Evolutionary conservation across 2,888 invertebrate genomes (phyloP).

Genomic region (Apodemia duryi): DNA sequence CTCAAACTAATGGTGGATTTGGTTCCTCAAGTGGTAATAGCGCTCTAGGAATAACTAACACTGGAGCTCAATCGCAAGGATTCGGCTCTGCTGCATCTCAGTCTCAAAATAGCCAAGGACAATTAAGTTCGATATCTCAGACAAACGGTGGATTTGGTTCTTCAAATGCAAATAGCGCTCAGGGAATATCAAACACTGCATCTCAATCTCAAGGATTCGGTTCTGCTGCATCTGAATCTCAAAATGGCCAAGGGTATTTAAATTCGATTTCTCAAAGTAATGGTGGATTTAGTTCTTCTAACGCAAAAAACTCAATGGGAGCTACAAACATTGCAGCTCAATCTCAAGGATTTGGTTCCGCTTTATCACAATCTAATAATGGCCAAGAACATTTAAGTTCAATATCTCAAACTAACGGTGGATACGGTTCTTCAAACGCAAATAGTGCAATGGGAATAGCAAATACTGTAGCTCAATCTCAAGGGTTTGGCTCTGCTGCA

Average conservation of each 20-base stretch:
- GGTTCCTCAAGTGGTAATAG: slow-evolving; percentile 48
- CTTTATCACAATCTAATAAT: neutral
- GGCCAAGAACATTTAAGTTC: neutral
- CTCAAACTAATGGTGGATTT: neutral
- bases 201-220: slow-evolving; percentile 48
- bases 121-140: slow-evolving; percentile 39
- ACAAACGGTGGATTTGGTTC: slow-evolving; percentile 43
- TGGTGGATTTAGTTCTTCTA: slow-evolving; percentile 21
- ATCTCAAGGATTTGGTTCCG: slow-evolving; percentile 31
- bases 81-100: slow-evolving; percentile 45
- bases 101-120: slow-evolving; percentile 41
- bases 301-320: slow-evolving; percentile 47
- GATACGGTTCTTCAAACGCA: slow-evolving; percentile 42
- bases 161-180: slow-evolving; percentile 40
- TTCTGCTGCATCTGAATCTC: slow-evolving; percentile 40
- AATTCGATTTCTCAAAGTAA: neutral
- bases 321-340: slow-evolving; percentile 46
- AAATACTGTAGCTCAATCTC: slow-evolving; percentile 44
- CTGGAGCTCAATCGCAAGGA: slow-evolving; percentile 47
- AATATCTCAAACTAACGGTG: neutral
- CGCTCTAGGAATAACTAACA: slow-evolving; percentile 44
- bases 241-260: neutral
- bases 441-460: slow-evolving; percentile 46
- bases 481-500: no score
- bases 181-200: slow-evolving; percentile 40